Base-by-base conservation (phyloP, 2,113 vertebrate species). In the Stercorarius parasiticus region DNA sequence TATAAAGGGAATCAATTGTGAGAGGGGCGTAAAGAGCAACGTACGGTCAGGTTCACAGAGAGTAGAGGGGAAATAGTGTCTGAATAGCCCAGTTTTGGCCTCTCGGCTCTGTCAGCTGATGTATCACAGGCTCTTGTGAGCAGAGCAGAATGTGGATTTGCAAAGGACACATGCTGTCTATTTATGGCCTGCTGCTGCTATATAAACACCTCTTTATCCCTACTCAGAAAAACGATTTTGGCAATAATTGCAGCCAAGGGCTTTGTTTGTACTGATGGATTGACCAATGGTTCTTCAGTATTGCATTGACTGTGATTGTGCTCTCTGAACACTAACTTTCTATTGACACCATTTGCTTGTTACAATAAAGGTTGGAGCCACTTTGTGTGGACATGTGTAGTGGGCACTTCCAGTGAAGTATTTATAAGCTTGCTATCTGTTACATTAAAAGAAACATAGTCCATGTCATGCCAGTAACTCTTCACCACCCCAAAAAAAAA, bases 191-290 rank as follows among this genome's bases (percentile, higher is more conserved):
- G 49, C 90, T 93, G 90, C 90, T 86, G 66, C 85, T 94, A 0
- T 77, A 17, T 82, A 95, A 94, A 82, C 82, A 91, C 84, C 79
- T 93, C 90, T 93, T 91, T 85, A 80, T 87, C 84, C 66, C 62
- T 61, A 29, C 82, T 96, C 82, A 82, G 77, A 50, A 76, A 96
- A 91, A 94, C 76, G 0, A 78, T 93, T 93, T 89, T 79, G 95
- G 73, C 61, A 85, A 73, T 95, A 85, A 65, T 88, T 93, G 12
- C 23, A 86, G 92, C 93, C 58, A 53, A 56, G 53, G 56, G 81
- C 87, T 90, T 80, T 91, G 69, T 93, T 96, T 95, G 90, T 93
- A 15, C 87, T 85, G 87, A 70, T 88, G 70, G 90, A 82, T 90
- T 91, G 87, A 87, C 94, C 58, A 17, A 34, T 82, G 61, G 61